Conservation (phyloP, 2,797 vertebrate genomes). For the Phoebastria nigripes region DNA sequence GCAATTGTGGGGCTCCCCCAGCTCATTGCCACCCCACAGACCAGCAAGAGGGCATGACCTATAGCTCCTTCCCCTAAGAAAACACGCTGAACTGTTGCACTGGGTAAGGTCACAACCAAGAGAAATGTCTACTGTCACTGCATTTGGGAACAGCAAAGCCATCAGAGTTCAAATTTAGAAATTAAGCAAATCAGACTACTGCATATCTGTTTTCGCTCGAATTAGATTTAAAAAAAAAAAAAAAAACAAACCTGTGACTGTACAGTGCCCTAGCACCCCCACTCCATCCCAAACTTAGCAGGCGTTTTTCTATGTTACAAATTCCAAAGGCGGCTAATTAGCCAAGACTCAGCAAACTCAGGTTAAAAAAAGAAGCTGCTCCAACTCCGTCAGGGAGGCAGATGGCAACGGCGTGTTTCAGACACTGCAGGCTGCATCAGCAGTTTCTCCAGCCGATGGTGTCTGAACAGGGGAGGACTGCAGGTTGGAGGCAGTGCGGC, state of each 20-base stretch:
- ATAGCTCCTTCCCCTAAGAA: not conserved
- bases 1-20: not conserved
- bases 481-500: not conserved
- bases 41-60: not conserved
- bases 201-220: not conserved
- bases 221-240: not conserved
- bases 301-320: not conserved
- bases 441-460: conserved; percentile 55
- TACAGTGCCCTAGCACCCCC: conserved; percentile 28
- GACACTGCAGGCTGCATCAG: conserved; percentile 61
- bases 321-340: conserved; percentile 63
- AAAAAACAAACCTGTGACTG: not conserved
- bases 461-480: conserved; percentile 44
- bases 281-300: conserved; percentile 52
- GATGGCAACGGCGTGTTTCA: conserved; percentile 53
- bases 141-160: not conserved
- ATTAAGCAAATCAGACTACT: not conserved
- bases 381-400: conserved; percentile 55
- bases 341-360: conserved; percentile 62
- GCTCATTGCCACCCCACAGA: not conserved
- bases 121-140: not conserved
- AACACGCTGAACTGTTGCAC: not conserved
- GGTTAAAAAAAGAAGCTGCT: conserved; percentile 59
- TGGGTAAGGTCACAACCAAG: not conserved
- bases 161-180: not conserved